These are phyloP conservation scores for Octodonta nipae DNA, from an alignment of 2,888 invertebrate genomes.

Conservation along the genomic window DNA sequence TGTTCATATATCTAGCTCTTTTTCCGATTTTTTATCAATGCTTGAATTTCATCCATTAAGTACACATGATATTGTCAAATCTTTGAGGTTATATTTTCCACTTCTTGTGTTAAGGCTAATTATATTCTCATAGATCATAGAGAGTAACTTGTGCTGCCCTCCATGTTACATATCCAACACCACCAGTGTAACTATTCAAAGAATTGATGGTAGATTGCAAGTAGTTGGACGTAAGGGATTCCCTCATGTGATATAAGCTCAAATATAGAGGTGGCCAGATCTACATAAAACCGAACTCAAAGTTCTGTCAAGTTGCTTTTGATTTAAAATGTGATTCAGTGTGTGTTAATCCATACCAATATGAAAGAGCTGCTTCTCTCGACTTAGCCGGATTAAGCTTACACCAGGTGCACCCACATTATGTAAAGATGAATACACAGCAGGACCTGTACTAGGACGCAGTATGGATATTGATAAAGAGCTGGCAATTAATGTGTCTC, in stretches of 20 bases:
- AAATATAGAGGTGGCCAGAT: conserved; percentile 99
- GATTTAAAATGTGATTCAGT: conserved; percentile 98
- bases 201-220: conserved; percentile 96
- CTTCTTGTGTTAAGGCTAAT: too few relatives aligned
- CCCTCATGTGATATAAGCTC: conserved; percentile 96
- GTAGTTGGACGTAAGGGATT: conserved; percentile 98
- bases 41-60: too few relatives aligned
- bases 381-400: conserved; percentile 85
- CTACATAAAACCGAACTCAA: conserved; percentile 98
- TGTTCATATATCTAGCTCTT: too few relatives aligned
- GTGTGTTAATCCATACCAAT: conserved; percentile 99
- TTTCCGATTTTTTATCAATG: too few relatives aligned
- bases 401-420: conserved; percentile 65
- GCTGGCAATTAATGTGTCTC: conserved; percentile 39
- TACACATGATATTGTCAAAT: too few relatives aligned
- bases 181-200: conserved; percentile 96
- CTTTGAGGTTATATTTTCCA: too few relatives aligned
- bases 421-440: conserved; percentile 86
- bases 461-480: conserved; percentile 49
- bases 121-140: too few relatives aligned
- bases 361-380: conserved; percentile 95
- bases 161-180: too few relatives aligned
- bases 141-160: too few relatives aligned
- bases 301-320: conserved; percentile 96
- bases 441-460: conserved; percentile 40